Evolutionary conservation across 2,888 invertebrate species (phyloP), one percentile per base, ranked within the genome.

Genomic region (Aphodius granarius): DNA sequence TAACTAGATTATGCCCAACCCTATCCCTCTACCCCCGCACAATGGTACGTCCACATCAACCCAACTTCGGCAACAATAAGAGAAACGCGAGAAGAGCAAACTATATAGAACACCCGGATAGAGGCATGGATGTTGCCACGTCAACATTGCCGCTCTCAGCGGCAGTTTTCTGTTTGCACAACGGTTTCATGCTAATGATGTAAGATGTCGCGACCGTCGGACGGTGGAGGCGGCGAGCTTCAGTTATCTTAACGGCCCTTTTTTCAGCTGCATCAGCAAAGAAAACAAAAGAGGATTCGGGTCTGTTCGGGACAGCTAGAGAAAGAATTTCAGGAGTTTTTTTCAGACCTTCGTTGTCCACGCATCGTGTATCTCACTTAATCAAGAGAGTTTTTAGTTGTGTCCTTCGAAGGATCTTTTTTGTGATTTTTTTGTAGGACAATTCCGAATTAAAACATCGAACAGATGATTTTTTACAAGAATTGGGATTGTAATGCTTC

Each of bases 1-100:
- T 68, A 68, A 68, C 68, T 68, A 68, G 68, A 68, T 68, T 68
- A 68, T 43, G 20, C 68, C 21, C 68, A 68, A 68, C 68, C 43
- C 43, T 13, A 9, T 6, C 6, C 43, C 43, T 43, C 43, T 43
- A 9, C 43, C 43, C 16, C 22, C 68, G 21, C 20, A 68, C 68
- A 68, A 68, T 68, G 68, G 20, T 68, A 68, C 68, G 21, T 68
- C 22, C 68, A 22, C 68, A 68, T 68, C 68, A 19, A 68, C 68
- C 21, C 21, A 68, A 68, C 68, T 68, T 68, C 22, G 68, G 68
- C 20, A 20, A 20, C 43, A 43, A 43, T 43, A 43, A 43, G 43
- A 43, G 43, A 3, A 43, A 43, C 21, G 13, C 68, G 21, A 68
- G 20, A 68, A 68, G 68, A 68, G 19, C 19, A 68, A 19, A 19